These are phyloP conservation scores for Drosophila watanabei DNA, from an alignment of 1,140 invertebrate genomes.

Conservation along the genomic window DNA sequence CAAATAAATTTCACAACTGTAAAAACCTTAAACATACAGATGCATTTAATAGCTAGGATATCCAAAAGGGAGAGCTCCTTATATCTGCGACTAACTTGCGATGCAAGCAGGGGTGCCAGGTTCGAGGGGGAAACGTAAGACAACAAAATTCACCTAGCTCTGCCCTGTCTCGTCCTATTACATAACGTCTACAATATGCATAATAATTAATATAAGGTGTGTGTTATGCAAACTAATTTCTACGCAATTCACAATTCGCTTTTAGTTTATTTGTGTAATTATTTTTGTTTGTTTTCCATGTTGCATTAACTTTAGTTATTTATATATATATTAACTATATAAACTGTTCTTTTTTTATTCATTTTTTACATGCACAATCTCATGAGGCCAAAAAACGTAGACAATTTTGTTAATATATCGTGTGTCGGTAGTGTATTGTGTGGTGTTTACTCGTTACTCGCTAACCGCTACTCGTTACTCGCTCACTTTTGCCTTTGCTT, in stretches of 20 bases:
- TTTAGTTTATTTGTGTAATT: slow-evolving; percentile 46
- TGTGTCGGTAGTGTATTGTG: slow-evolving; percentile 8
- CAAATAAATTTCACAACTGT: slow-evolving; percentile 11
- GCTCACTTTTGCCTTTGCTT: slow-evolving; percentile 11
- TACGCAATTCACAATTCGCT: slow-evolving; percentile 72
- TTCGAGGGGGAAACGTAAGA: not conserved
- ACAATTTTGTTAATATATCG: slow-evolving; percentile 29
- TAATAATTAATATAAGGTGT: slow-evolving; percentile 13
- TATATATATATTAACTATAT: slow-evolving; percentile 54
- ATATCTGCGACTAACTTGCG: not conserved
- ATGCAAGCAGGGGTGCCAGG: not conserved
- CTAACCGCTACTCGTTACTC: slow-evolving; percentile 11
- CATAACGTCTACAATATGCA: slow-evolving; percentile 8
- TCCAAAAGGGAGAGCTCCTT: not conserved
- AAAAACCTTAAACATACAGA: slow-evolving; percentile 21
- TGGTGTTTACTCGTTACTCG: slow-evolving; percentile 24
- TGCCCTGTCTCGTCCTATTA: slow-evolving; percentile 20
- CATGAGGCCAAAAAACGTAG: slow-evolving; percentile 70
- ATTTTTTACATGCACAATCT: slow-evolving; percentile 81
- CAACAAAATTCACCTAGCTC: slow-evolving; percentile 45
- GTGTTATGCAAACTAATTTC: slow-evolving; percentile 54
- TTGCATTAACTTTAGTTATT: slow-evolving; percentile 40
- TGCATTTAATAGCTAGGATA: slow-evolving; percentile 1
- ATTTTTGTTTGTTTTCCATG: not conserved
- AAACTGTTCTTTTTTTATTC: slow-evolving; percentile 42